Percentiles rank a stretch among this genome's conserved stretches.
These are phyloP conservation scores for Tetranychus piercei DNA, from an alignment of 2,888 invertebrate genomes.

Conservation along the genomic window DNA sequence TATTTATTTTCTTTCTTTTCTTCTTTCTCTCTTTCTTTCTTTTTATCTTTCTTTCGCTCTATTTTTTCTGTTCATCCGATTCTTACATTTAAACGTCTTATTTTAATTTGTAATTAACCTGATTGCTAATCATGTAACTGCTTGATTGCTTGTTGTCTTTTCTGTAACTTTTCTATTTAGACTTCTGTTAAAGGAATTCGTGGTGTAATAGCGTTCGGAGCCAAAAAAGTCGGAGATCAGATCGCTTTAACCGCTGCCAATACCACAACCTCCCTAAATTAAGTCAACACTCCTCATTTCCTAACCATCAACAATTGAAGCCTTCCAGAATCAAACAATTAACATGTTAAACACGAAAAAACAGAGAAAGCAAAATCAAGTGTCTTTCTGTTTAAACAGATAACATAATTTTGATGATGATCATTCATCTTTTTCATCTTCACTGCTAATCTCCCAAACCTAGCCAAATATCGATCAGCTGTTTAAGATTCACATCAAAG, in stretches of 20 bases:
- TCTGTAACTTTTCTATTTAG: slow-evolving; percentile 35
- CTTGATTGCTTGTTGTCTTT: slow-evolving; percentile 6
- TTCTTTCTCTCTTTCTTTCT: no score
- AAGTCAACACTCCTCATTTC: slow-evolving; percentile 13
- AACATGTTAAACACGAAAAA: background rate
- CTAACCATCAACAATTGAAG: background rate
- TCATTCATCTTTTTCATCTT: no score
- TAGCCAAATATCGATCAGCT: background rate
- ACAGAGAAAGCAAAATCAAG: background rate
- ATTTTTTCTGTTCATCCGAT: no score
- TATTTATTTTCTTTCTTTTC: no score
- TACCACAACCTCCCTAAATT: slow-evolving; percentile 25
- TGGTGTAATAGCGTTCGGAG: slow-evolving; percentile 55
- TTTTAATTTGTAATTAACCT: background rate
- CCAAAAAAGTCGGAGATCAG: slow-evolving; percentile 25
- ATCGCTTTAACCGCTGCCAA: slow-evolving; percentile 21
- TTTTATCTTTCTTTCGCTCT: no score
- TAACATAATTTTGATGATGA: no score
- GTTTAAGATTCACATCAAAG: no score
- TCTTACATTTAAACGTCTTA: no score
- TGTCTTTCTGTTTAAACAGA: background rate
- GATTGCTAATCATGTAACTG: background rate
- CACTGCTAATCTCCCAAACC: background rate
- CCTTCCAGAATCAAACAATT: background rate
- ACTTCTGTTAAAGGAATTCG: slow-evolving; percentile 67